These are phyloP conservation scores for Dromiciops gliroides DNA, from an alignment of 2,113 vertebrate species.

Conservation along the genomic window DNA sequence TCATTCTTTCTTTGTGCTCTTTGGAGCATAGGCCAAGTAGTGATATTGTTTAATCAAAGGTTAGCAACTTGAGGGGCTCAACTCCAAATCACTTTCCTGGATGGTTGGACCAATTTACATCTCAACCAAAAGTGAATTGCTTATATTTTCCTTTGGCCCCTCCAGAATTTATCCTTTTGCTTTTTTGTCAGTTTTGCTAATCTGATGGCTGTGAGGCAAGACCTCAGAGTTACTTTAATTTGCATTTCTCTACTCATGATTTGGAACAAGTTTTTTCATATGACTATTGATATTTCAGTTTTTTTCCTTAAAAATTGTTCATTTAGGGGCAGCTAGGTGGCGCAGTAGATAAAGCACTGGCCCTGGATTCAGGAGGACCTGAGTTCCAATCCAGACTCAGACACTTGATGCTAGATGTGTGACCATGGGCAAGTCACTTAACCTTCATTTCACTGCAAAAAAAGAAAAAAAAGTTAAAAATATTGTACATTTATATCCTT, in stretches of 20 bases:
- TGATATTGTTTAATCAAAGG: neutral
- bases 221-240: neutral
- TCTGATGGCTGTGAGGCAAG: neutral
- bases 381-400: too few relatives aligned
- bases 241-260: neutral
- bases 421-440: too few relatives aligned
- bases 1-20: neutral
- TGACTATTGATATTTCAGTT: neutral
- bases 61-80: neutral
- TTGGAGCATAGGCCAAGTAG: neutral
- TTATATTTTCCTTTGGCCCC: neutral
- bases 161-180: neutral
- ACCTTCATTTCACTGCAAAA: too few relatives aligned
- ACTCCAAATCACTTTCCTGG: neutral
- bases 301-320: neutral
- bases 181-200: neutral
- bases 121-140: neutral
- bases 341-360: too few relatives aligned
- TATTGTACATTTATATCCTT: neutral
- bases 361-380: too few relatives aligned
- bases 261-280: neutral
- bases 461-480: too few relatives aligned
- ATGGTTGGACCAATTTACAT: neutral
- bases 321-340: too few relatives aligned
- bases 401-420: too few relatives aligned